A percentile compares a stretch with the other conserved stretches of the same genome.
phyloP scores from a whole-genome alignment of 2,113 vertebrate species.

The Polypterus senegalus region DNA sequence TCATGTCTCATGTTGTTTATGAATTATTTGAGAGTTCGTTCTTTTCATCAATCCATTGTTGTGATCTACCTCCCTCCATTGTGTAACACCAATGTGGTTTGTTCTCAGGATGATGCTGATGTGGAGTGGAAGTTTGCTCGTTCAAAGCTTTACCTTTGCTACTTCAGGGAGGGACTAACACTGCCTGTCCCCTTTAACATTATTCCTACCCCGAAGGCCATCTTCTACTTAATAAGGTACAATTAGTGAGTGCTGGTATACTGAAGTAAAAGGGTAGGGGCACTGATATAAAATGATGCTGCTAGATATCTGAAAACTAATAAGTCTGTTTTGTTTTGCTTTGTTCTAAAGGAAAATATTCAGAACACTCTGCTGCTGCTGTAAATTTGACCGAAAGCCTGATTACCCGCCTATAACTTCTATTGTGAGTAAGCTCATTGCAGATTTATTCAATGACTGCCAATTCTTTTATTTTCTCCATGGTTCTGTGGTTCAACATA shows the following conservation, averaged over 20 bases:
- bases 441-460: not conserved
- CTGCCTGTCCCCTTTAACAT: conserved; percentile 81
- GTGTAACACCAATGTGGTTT: no score
- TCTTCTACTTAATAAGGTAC: conserved; percentile 65
- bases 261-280: no score
- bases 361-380: conserved; percentile 56
- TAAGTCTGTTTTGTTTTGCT: no score
- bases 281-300: no score
- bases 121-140: conserved; percentile 86
- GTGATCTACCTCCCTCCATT: no score
- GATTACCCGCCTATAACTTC: conserved; percentile 54
- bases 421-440: conserved; percentile 40
- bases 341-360: conserved; percentile 44
- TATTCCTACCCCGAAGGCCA: conserved; percentile 69
- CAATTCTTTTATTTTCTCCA: no score
- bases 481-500: no score
- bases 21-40: no score
- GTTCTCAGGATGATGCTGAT: conserved; percentile 66
- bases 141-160: conserved; percentile 78
- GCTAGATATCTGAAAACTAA: no score
- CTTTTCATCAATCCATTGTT: no score
- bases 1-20: no score
- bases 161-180: conserved; percentile 74
- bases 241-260: not conserved
- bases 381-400: conserved; percentile 34